These are phyloP conservation scores for Protonibea diacanthus DNA, from an alignment of 2,797 vertebrate genomes.

Conservation along the genomic window DNA sequence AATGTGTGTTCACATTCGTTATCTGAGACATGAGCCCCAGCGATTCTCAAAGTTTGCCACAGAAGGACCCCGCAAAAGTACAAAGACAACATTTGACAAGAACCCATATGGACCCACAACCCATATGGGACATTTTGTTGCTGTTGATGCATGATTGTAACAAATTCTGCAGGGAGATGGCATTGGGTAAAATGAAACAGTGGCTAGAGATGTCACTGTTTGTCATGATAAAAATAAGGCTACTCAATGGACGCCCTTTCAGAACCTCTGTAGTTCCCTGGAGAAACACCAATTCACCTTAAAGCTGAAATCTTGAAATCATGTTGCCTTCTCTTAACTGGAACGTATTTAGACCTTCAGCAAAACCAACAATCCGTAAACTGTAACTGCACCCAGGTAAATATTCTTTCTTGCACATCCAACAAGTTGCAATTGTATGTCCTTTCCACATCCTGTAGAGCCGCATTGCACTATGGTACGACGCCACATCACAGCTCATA, in stretches of 20 bases:
- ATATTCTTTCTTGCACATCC: neutral
- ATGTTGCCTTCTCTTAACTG: neutral
- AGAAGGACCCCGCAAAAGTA: conserved; percentile 26
- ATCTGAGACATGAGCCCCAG: conserved; percentile 10
- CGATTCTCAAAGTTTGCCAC: conserved; percentile 34
- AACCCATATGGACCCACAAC: conserved; percentile 18
- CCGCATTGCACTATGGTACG: too few relatives aligned
- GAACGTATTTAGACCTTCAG: neutral
- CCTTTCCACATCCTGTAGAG: too few relatives aligned
- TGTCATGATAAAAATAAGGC: neutral
- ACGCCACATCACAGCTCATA: neutral
- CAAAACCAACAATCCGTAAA: neutral
- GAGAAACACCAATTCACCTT: neutral
- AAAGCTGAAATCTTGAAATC: neutral
- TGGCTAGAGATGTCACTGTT: neutral
- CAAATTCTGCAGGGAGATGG: neutral
- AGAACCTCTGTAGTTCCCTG: neutral
- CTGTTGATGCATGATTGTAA: conserved; percentile 10
- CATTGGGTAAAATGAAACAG: neutral
- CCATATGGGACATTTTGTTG: conserved; percentile 9
- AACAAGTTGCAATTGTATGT: neutral
- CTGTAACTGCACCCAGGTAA: neutral
- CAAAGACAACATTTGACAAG: conserved; percentile 29
- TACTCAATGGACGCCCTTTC: neutral
- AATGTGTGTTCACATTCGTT: conserved; percentile 18